These are phyloP conservation scores for Falco rusticolus DNA, from an alignment of 2,797 vertebrate species.

Conservation along the genomic window DNA sequence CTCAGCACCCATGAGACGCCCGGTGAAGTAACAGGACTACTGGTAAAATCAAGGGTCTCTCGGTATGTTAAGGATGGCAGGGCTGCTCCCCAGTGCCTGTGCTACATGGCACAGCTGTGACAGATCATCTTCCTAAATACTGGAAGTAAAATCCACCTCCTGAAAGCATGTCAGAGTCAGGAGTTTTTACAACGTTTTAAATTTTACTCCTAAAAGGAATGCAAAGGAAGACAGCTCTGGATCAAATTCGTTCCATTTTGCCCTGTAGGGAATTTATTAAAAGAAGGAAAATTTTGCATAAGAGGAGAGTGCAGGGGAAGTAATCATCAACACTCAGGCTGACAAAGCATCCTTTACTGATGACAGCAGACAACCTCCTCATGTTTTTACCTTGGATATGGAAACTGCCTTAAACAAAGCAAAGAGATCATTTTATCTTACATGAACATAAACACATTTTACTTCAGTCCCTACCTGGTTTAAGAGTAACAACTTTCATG, in stretches of 20 bases:
- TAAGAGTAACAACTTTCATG: background rate
- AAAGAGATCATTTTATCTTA: background rate
- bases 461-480: background rate
- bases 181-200: background rate
- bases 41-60: background rate
- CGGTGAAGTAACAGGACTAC: background rate
- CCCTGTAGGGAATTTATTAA: background rate
- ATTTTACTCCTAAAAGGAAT: slow-evolving; percentile 12
- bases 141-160: background rate
- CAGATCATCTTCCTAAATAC: background rate
- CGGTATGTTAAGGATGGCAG: background rate
- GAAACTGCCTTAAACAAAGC: slow-evolving; percentile 4
- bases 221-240: background rate
- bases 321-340: background rate
- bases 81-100: background rate
- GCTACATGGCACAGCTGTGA: rapidly evolving
- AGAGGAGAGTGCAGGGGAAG: background rate
- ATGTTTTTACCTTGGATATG: background rate
- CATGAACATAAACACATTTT: background rate
- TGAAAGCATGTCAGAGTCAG: background rate
- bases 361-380: background rate
- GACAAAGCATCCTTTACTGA: background rate
- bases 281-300: background rate
- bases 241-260: background rate
- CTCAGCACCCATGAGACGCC: background rate